Conservation (phyloP, 30 jellyfish, hydroid and myxozoan genomes). For the Clytia hemisphaerica region DNA sequence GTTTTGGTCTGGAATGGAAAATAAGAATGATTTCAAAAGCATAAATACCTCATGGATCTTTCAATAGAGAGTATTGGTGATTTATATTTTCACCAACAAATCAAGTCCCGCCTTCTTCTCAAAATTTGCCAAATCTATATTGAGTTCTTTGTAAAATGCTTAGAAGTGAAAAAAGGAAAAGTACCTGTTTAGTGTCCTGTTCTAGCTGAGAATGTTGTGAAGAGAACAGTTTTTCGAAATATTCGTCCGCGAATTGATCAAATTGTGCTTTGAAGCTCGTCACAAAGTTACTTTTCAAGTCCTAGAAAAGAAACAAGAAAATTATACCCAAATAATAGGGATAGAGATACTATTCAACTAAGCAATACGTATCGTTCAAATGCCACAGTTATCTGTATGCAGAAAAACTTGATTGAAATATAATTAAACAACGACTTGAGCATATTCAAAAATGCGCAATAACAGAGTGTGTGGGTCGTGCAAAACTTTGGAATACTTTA, state of each 20-base stretch:
- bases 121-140: no score
- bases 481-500: no score
- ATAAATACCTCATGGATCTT: no score
- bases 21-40: no score
- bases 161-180: background rate
- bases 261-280: background rate
- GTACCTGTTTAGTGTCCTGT: constrained; percentile 20
- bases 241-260: background rate
- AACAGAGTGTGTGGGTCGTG: background rate
- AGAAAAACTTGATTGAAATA: background rate
- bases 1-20: no score
- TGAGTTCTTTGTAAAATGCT: no score
- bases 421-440: background rate
- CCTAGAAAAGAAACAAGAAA: background rate
- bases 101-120: no score
- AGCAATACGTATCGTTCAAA: background rate
- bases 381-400: background rate
- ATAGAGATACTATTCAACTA: no score
- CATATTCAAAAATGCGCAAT: background rate
- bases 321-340: no score
- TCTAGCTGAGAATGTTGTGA: constrained; percentile 14
- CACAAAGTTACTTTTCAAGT: constrained; percentile 12
- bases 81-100: no score
- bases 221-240: constrained; percentile 12
- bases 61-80: no score